These are phyloP conservation scores for Anaspis maculata DNA, from an alignment of 2,888 invertebrate species.

Conservation along the genomic window DNA sequence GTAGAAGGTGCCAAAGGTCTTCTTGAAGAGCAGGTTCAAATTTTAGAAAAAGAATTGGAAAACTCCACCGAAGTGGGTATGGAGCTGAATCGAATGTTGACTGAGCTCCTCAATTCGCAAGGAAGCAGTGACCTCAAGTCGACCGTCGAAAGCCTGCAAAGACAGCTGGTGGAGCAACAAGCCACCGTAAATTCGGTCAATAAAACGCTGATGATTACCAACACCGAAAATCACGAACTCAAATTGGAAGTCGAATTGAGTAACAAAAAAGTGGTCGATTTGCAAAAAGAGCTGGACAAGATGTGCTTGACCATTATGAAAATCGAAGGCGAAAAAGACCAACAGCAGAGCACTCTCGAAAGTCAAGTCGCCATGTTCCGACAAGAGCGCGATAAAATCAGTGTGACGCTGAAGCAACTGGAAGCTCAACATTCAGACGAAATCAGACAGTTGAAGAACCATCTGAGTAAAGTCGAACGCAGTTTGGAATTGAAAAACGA, in stretches of 20 bases:
- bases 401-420: constrained; percentile 35
- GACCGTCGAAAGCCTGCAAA: constrained; percentile 58
- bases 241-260: constrained; percentile 38
- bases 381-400: constrained; percentile 36
- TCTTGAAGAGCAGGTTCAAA: constrained; percentile 59
- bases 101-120: constrained; percentile 59
- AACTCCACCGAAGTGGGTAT: constrained; percentile 72
- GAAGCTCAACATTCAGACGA: constrained; percentile 49
- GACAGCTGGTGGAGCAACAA: constrained; percentile 58
- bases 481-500: constrained; percentile 35
- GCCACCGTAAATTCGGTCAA: constrained; percentile 47
- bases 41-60: constrained; percentile 67
- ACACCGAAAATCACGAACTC: constrained; percentile 48
- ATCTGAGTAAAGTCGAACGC: constrained; percentile 37
- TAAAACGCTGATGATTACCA: constrained; percentile 45
- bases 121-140: constrained; percentile 53
- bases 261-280: constrained; percentile 35
- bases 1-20: constrained; percentile 42
- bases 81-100: constrained; percentile 61
- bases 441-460: constrained; percentile 41
- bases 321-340: constrained; percentile 40
- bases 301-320: constrained; percentile 35
- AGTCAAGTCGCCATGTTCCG: constrained; percentile 27
- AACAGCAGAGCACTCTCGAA: constrained; percentile 37
- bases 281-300: constrained; percentile 38